Evolutionary conservation across 2,113 vertebrate genomes (phyloP), one percentile per base, ranked within the genome.

Genomic region (Dolichotis patagonum): DNA sequence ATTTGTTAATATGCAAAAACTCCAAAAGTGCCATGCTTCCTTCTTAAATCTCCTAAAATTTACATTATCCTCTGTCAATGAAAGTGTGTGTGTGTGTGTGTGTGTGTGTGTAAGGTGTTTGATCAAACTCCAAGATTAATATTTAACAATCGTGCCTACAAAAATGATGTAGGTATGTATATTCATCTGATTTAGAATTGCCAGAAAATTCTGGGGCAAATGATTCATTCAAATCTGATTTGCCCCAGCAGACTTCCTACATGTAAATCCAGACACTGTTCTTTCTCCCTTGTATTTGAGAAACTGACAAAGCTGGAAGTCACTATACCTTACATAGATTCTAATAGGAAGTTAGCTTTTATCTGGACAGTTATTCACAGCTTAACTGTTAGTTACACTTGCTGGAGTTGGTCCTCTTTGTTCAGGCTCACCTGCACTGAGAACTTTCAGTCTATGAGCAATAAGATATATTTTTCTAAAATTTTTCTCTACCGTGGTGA

Each of bases 181-280:
- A 32, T 30, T 80, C 82, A 82, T 54, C n/a, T 83, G 52, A 85
- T 73, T 82, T 56, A 71, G 46, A 77, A 88, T 85, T 83, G n/a
- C 63, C 49, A 78, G 28, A 75, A 41, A 14, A 85, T 56, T 81
- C n/a, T 24, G 73, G 95, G 35, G 38, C 46, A 78, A 91, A 52
- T 69, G 43, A 49, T 88, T 87, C 58, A 85, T 54, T 93, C 32
- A 56, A 41, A 52, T 95, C 49, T 85, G 62, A 85, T 85, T 77
- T 87, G 16, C 24, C 63, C n/a, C 60, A 52, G 43, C 41, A 5
- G 46, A 46, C 46, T 84, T 91, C n/a, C 63, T 77, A 19, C 22
- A 78, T 13, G 80, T 95, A 56, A 95, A 52, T 41, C 13, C 43
- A 56, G 28, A 32, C 5, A 3, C 28, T 28, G 49, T 56, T 52